Evolutionary conservation across 2,113 vertebrate genomes (phyloP), one percentile per base, ranked within the genome.

Genomic region (Phoxinus phoxinus): DNA sequence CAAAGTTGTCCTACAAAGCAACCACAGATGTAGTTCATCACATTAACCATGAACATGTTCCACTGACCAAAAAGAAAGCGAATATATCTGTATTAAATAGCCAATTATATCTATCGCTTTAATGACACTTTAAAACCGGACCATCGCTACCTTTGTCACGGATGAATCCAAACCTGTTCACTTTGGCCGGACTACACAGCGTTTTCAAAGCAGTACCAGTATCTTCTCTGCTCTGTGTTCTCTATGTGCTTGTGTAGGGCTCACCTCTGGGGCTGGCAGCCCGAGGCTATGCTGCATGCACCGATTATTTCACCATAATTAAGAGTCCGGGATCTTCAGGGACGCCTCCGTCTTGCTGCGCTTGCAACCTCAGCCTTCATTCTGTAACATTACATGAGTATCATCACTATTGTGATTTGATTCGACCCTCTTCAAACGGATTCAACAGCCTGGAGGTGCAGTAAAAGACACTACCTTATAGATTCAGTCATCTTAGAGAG

Each of bases 111-210:
- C 32, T 19, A 58, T 30, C 25, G 23, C 25, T 67, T 65, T 75
- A 87, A 84, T 61, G 46, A 58, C 79, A 53, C 27, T 48, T 48
- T 61, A 41, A 88, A 79, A 78, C 51, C 69, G 41, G 67, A 74
- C 74, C 76, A 84, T 84, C 69, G 69, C 46, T 81, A 77, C 44
- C 35, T 63, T 44, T 74, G 69, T 65, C 32, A 58, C 21, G 58
- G 75, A 30, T 61, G 75, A 84, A 65, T 63, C 56, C 73, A 84
- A 83, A 77, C 71, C 76, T 85, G 67, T 86, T 61, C 74, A 23
- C 74, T 86, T 82, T 81, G 82, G 82, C 87, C 77, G 71, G 71
- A 83, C 71, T 86, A 76, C 84, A 89, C 74, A 89, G 86, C 37
- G 44, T 35, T 84, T 84, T 63, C 84, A 87, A 71, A 87, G 84